Base-by-base conservation (phyloP, 2,113 vertebrate species). In the Pontoporia blainvillei region DNA sequence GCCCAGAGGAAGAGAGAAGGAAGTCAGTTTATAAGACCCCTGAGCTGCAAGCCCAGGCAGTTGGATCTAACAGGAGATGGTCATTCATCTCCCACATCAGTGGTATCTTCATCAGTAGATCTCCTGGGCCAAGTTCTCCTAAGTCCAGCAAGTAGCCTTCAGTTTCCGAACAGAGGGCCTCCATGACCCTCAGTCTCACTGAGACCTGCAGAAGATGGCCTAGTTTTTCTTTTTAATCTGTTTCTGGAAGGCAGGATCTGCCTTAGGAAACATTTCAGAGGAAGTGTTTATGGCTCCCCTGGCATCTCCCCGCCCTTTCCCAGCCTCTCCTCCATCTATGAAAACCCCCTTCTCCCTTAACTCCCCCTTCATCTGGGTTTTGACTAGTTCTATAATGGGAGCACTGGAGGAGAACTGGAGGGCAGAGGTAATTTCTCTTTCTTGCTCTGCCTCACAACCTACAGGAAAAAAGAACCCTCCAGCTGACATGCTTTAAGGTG, bases 1-100 rank as follows among this genome's bases (percentile, higher is more conserved):
- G 12, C 1, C 2, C 8, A 86, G 36, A 15, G 6, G 0, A 95
- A 57, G 25, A 73, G 57, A 69, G 62, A 72, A 79, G 18, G 3
- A 84, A n/a, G 11, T 1, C 4, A 1, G 0, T n/a, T 90, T 46
- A 54, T n/a, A 54, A n/a, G 0, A 41, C 15, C 2, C 18, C 2
- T 36, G 54, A 39, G 12, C 6, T 31, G 21, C 6, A 62, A 87
- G 49, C 20, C 36, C 41, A 82, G 39, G 15, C 29, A 12, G 8
- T 25, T 23, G 11, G 11, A 13, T 75, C 8, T 21, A 3, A 61
- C 13, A 89, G 31, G 6, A 88, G 11, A n/a, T 29, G 46, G 34
- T 17, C 27, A 6, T 2, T 79, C 9, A 6, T 6, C 12, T 44
- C 12, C 39, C 1, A 1, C 7, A 11, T 29, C 23, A 5, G 41